Evolutionary conservation across 2,888 invertebrate genomes (phyloP).

Genomic region (Altica lythri): DNA sequence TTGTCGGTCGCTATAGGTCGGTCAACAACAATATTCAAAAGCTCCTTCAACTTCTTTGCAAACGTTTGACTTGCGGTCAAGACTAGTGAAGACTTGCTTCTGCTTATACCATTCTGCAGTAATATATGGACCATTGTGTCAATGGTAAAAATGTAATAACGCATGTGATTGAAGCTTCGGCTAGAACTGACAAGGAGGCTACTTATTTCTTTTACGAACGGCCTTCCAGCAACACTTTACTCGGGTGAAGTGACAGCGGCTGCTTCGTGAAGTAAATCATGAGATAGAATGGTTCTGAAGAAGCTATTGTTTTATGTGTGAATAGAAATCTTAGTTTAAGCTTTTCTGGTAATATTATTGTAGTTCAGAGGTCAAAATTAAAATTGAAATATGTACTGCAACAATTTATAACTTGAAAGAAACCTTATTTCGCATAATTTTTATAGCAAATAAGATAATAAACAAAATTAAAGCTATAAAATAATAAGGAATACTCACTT

Average conservation of each 20-base stretch:
- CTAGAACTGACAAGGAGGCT: conserved; percentile 51
- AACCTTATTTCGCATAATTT: no score
- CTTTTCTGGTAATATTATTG: no score
- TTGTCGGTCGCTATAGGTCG: conserved; percentile 48
- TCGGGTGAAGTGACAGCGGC: conserved; percentile 46
- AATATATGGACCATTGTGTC: conserved; percentile 57
- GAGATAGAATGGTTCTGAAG: conserved; percentile 13
- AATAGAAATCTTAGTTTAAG: no score
- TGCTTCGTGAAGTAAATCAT: conserved; percentile 40
- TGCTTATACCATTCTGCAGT: conserved; percentile 36
- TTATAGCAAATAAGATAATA: no score
- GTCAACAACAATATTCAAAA: conserved; percentile 42
- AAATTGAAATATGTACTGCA: no score
- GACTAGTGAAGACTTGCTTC: conserved; percentile 19
- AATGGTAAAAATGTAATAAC: conserved; percentile 53
- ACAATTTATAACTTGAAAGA: no score
- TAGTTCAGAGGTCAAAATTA: no score
- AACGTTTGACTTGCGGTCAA: conserved; percentile 18
- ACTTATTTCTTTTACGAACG: conserved; percentile 46
- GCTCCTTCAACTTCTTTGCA: conserved; percentile 10
- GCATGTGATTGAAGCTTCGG: conserved; percentile 53
- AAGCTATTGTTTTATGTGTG: conserved; percentile 14
- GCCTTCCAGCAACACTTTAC: conserved; percentile 51
- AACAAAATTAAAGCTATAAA: no score
- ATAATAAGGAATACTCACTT: no score